Evolutionary conservation across 2,888 invertebrate species (phyloP), one percentile per base, ranked within the genome.

Genomic region (Catotricha subobsoleta): DNA sequence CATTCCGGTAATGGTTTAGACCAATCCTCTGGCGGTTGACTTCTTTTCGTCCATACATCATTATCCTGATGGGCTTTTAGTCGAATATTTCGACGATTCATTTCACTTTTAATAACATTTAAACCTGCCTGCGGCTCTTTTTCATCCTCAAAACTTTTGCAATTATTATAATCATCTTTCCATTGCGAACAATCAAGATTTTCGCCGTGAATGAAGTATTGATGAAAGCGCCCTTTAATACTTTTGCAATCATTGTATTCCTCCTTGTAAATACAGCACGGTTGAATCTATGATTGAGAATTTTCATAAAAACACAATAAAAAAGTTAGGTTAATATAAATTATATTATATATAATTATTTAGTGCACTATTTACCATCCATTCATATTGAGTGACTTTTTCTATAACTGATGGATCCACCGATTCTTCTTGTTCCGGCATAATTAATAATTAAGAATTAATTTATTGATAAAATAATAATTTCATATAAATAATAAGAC

Each of bases 211-310:
- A 88, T 69, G 56, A 87, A 92, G 56, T 84, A 80, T 60, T 91
- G 91, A 56, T 91, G 78, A 51, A 90, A 84, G 48, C 87, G 67
- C 1, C 70, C 79, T 59, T 64, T 73, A 16, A 82, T 63, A 49
- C 80, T 76, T 40, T 64, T 76, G 56, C 90, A 90, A 48, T 88
- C 86, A 18, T 68, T 66, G 53, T 82, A 84, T 64, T 90, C 88
- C 40, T 77, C 80, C 51, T 78, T 69, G 54, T 90, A 90, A n/a
- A 72, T 51, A n/a, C 69, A 60, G 58, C 87, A 87, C 6, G 79
- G 75, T 49, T 82, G 67, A 38, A 88, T 75, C 87, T 87, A 55
- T 2, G 27, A 34, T 8, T 10, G 29, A 29, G n/a, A 29, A 29
- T 10, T 18, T 18, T 21, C 20, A 3, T 13, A 33, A 33, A 18